These are phyloP conservation scores for Wasmannia auropunctata DNA, from an alignment of 1,140 invertebrate genomes.

Conservation along the genomic window DNA sequence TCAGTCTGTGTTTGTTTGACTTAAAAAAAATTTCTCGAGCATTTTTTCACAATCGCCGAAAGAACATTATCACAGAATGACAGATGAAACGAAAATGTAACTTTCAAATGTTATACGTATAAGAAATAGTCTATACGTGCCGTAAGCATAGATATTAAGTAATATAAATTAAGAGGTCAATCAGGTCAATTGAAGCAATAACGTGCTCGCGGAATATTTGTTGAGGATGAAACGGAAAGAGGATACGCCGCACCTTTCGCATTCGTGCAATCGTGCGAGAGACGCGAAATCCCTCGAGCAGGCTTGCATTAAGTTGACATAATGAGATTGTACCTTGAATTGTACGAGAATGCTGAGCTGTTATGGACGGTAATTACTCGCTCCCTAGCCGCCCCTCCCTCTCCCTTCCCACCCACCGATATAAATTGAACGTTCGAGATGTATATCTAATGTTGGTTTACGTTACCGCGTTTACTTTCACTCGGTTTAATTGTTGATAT, in stretches of 20 bases:
- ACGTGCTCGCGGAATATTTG: not conserved
- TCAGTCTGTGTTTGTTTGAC: not conserved
- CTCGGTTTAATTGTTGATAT: constrained; percentile 68
- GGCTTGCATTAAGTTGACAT: constrained; percentile 15
- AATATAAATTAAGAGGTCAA: not conserved
- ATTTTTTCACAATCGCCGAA: not conserved
- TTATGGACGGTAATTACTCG: constrained; percentile 38
- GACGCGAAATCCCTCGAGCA: not conserved
- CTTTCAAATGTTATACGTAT: not conserved
- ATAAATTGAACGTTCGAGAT: constrained; percentile 24
- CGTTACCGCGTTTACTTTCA: constrained; percentile 53
- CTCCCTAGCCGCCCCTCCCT: not conserved
- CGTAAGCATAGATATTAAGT: not conserved
- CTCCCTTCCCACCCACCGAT: not conserved
- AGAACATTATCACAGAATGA: not conserved
- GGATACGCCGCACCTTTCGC: not conserved
- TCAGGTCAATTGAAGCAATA: not conserved
- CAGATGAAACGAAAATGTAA: not conserved
- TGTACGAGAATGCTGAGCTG: constrained; percentile 6
- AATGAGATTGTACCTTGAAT: constrained; percentile 41
- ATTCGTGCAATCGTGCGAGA: not conserved
- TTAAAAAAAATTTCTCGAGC: not conserved
- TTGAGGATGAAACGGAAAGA: not conserved
- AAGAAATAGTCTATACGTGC: not conserved
- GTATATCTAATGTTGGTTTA: constrained; percentile 43